Evolutionary conservation across 2,797 vertebrate genomes (phyloP).

Genomic region (Gymnoscopelus braueri): DNA sequence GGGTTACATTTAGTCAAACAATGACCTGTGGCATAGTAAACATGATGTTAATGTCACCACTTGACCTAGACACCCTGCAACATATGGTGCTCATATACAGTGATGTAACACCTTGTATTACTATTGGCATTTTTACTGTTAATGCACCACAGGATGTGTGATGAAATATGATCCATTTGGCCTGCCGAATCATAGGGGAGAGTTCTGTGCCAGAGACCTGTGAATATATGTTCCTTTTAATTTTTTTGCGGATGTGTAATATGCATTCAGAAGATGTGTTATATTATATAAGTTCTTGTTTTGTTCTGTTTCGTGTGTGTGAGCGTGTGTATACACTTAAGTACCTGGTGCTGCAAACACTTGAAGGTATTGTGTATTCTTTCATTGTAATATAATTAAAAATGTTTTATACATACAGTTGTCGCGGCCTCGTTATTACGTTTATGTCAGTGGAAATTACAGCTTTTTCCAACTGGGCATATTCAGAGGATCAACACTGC

Average conservation of each 20-base stretch:
- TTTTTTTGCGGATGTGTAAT: conserved; percentile 76
- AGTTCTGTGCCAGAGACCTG: conserved; percentile 88
- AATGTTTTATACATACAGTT: conserved; percentile 87
- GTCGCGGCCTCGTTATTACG: conserved; percentile 35
- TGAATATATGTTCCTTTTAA: conserved; percentile 83
- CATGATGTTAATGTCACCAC: no score
- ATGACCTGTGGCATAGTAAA: no score
- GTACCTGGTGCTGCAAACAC: conserved; percentile 84
- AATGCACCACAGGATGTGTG: no score
- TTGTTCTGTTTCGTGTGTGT: conserved; percentile 45
- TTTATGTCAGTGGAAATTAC: no score
- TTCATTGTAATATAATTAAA: conserved; percentile 93
- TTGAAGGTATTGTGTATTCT: conserved; percentile 85
- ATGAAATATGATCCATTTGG: not conserved
- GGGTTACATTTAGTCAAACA: no score
- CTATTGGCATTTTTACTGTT: no score
- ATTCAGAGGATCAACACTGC: no score
- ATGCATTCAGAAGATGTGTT: conserved; percentile 80
- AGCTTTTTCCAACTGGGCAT: no score
- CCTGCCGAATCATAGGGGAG: conserved; percentile 40
- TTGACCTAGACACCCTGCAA: conserved; percentile 17
- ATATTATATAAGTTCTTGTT: conserved; percentile 71
- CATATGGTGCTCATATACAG: no score
- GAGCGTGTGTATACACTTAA: conserved; percentile 53
- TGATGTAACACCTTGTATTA: no score